phyloP scores from a whole-genome alignment of 2,797 vertebrate genomes.

The Argyrosomus regius region DNA sequence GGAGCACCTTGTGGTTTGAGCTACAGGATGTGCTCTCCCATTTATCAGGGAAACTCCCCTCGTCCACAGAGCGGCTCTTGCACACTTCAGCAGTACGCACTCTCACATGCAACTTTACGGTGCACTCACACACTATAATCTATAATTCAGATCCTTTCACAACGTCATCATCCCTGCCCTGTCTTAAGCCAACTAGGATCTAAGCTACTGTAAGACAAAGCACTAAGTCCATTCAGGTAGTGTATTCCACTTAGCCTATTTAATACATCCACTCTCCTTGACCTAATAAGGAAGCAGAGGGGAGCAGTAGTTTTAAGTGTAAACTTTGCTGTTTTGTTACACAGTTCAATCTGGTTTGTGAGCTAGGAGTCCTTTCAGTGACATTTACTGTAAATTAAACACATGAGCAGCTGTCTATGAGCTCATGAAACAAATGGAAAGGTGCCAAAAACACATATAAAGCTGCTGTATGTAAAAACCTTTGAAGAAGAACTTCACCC shows the following conservation, averaged over 20 bases:
- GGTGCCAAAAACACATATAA: neutral
- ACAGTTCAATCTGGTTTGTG: neutral
- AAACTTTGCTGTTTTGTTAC: slow-evolving; percentile 20
- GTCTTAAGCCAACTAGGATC: slow-evolving; percentile 71
- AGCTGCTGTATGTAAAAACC: slow-evolving; percentile 15
- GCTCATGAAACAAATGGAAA: neutral
- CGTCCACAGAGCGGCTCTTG: slow-evolving; percentile 43
- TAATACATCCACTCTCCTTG: slow-evolving; percentile 69
- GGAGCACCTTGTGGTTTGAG: slow-evolving; percentile 44
- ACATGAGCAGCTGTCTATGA: neutral
- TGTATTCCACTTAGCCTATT: slow-evolving; percentile 62
- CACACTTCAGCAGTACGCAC: slow-evolving; percentile 33
- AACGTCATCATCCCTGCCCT: slow-evolving; percentile 68
- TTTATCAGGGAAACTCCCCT: slow-evolving; percentile 46
- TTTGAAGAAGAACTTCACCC: slow-evolving; percentile 11
- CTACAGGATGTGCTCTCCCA: slow-evolving; percentile 70
- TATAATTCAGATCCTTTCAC: slow-evolving; percentile 77
- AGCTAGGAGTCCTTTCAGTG: neutral
- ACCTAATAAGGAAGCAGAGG: slow-evolving; percentile 68
- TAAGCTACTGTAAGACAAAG: slow-evolving; percentile 63
- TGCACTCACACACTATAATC: slow-evolving; percentile 68
- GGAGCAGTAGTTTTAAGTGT: slow-evolving; percentile 14
- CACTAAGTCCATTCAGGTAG: slow-evolving; percentile 59
- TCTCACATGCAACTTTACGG: slow-evolving; percentile 49
- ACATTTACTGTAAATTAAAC: neutral